These are phyloP conservation scores for Tanypteryx hageni DNA, from an alignment of 2,888 invertebrate species.

Conservation along the genomic window DNA sequence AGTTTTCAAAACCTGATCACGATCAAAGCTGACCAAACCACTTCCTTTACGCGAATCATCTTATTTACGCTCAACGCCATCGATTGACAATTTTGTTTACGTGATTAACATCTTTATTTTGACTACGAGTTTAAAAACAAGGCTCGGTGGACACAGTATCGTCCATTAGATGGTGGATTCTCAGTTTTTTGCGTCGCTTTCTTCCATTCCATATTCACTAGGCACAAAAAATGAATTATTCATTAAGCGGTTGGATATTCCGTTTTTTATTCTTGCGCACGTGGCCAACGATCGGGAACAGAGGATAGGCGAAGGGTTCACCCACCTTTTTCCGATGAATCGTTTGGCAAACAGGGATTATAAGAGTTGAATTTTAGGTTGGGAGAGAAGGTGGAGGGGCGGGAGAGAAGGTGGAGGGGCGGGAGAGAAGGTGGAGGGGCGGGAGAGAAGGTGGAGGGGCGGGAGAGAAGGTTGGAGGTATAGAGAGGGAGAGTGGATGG, in stretches of 20 bases:
- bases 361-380: neutral
- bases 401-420: neutral
- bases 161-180: neutral
- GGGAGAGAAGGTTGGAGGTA: conserved; percentile 47
- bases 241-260: neutral
- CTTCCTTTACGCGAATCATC: too few species aligned
- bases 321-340: neutral
- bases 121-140: too few species aligned
- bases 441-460: neutral
- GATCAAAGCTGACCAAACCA: too few species aligned
- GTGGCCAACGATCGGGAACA: neutral
- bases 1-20: too few species aligned
- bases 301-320: neutral
- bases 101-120: too few species aligned
- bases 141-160: too few species aligned
- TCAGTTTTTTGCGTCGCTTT: neutral
- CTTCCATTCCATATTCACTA: neutral
- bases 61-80: too few species aligned
- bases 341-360: neutral
- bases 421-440: neutral
- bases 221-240: neutral
- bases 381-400: neutral
- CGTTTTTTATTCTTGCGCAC: neutral
- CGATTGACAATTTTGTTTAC: too few species aligned
- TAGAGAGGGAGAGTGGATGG: neutral